These are phyloP conservation scores for Odontocolon sp. DNA, from an alignment of 2,888 invertebrate genomes.

Conservation along the genomic window DNA sequence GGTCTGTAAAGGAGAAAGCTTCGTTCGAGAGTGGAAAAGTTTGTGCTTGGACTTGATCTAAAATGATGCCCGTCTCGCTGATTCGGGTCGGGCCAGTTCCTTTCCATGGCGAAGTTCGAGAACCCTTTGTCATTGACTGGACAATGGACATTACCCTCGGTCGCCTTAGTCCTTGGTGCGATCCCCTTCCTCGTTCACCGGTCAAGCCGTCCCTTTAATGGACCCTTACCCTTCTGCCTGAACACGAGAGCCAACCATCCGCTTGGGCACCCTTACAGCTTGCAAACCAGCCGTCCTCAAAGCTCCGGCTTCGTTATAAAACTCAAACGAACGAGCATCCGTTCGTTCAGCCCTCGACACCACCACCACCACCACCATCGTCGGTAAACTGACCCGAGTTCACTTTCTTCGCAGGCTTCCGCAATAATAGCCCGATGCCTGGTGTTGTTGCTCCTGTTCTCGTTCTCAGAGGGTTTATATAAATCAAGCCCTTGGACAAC, in stretches of 20 bases:
- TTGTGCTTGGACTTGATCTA: conserved; percentile 30
- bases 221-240: conserved; percentile 43
- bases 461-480: conserved; percentile 29
- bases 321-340: conserved; percentile 35
- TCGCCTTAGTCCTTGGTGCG: conserved; percentile 26
- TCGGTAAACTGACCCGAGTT: conserved; percentile 53
- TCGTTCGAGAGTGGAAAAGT: conserved; percentile 40
- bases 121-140: conserved; percentile 62
- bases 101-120: conserved; percentile 53
- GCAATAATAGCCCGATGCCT: conserved; percentile 27
- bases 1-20: conserved; percentile 1
- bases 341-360: conserved; percentile 13
- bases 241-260: conserved; percentile 6
- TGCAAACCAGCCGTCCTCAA: conserved; percentile 38
- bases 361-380: conserved; percentile 16
- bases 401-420: conserved; percentile 47
- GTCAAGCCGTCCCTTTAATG: conserved; percentile 73
- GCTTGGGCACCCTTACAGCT: conserved; percentile 17
- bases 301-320: conserved; percentile 52
- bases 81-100: conserved; percentile 2
- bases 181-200: conserved; percentile 58
- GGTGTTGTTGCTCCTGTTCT: conserved; percentile 1
- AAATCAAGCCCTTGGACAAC: conserved; percentile 13
- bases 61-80: conserved; percentile 21
- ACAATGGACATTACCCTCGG: conserved; percentile 64